phyloP scores from a whole-genome alignment of 1,140 invertebrate species.

The Campoletis sonorensis region DNA sequence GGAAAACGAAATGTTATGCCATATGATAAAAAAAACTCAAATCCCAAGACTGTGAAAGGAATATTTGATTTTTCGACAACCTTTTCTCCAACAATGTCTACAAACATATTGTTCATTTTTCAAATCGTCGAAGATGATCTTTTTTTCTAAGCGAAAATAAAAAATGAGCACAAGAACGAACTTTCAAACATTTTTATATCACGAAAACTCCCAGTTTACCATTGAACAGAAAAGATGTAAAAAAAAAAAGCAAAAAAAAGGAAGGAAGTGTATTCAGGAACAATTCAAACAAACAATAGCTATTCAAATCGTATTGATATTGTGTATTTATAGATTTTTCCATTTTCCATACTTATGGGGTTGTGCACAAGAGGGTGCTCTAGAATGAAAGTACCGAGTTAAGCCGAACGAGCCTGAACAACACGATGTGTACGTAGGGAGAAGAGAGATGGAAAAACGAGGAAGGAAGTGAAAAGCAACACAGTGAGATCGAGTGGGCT shows the following conservation, averaged over 20 bases:
- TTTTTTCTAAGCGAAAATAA: too few species aligned
- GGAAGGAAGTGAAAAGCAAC: conserved; percentile 31
- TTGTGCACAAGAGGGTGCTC: neutral
- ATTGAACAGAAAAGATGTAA: too few species aligned
- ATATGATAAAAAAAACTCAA: neutral
- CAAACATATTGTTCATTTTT: too few species aligned
- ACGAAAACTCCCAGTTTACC: too few species aligned
- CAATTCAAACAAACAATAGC: too few species aligned
- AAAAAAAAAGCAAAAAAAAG: too few species aligned
- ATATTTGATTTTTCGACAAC: neutral
- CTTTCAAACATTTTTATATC: too few species aligned
- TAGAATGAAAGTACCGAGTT: neutral
- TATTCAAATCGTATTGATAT: too few species aligned
- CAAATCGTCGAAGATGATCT: too few species aligned
- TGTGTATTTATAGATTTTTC: neutral
- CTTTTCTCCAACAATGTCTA: too few species aligned
- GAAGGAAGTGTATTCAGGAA: too few species aligned
- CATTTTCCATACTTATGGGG: neutral
- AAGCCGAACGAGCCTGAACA: neutral
- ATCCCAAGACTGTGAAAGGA: neutral
- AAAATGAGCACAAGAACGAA: too few species aligned
- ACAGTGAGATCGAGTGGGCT: conserved; percentile 24
- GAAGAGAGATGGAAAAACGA: neutral
- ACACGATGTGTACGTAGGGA: neutral
- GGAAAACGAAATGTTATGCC: neutral